Evolutionary conservation across 2,888 invertebrate species (phyloP).

Genomic region (Ornithoptera priamus): DNA sequence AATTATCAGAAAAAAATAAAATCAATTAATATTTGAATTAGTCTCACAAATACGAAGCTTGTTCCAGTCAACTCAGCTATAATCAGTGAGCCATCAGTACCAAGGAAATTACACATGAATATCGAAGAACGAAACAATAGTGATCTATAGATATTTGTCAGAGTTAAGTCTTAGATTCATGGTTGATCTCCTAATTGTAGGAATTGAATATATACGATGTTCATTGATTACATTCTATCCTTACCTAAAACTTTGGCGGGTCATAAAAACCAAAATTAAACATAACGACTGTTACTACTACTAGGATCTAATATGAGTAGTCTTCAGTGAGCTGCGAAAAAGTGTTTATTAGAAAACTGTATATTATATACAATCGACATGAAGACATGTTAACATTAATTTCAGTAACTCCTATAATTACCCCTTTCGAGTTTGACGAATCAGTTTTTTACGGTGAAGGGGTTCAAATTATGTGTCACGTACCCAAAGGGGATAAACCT

Average conservation of each 20-base stretch:
- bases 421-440: slow-evolving; percentile 81
- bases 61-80: slow-evolving; percentile 80
- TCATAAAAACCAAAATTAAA: slow-evolving; percentile 47
- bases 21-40: slow-evolving; percentile 62
- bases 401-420: slow-evolving; percentile 81
- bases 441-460: slow-evolving; percentile 80
- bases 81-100: slow-evolving; percentile 79
- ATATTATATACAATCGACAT: background rate
- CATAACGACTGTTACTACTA: background rate
- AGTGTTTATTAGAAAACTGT: background rate
- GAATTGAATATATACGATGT: slow-evolving; percentile 38
- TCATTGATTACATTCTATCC: slow-evolving; percentile 38
- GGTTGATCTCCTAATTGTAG: slow-evolving; percentile 39
- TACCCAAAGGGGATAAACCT: slow-evolving; percentile 85
- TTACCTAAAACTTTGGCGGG: slow-evolving; percentile 73
- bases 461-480: slow-evolving; percentile 80
- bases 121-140: slow-evolving; percentile 83
- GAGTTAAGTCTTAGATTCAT: slow-evolving; percentile 73
- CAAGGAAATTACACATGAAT: slow-evolving; percentile 82
- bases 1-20: slow-evolving; percentile 76
- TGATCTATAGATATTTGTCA: slow-evolving; percentile 83
- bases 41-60: slow-evolving; percentile 60
- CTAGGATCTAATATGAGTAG: background rate
- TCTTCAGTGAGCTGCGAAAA: background rate
- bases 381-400: slow-evolving; percentile 23